Percentiles rank a stretch among this genome's conserved stretches.
Evolutionary conservation across 2,888 invertebrate genomes (phyloP).

Genomic region (Glyphotaelius pellucidus): DNA sequence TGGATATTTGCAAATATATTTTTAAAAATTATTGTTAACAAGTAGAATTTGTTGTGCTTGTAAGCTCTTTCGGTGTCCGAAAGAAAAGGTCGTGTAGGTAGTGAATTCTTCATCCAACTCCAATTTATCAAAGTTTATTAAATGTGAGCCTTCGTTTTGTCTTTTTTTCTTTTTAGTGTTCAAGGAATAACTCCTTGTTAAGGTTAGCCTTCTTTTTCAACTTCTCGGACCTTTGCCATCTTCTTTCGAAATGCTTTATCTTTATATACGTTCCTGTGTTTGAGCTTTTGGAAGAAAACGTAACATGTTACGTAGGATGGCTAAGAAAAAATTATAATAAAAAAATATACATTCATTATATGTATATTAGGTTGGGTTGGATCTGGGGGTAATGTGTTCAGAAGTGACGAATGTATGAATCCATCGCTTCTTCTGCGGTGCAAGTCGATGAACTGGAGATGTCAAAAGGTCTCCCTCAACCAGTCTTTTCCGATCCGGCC

Average conservation of each 20-base stretch:
- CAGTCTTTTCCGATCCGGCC: too few species aligned
- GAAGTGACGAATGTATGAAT: too few species aligned
- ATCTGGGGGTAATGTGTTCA: too few species aligned
- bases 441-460: too few species aligned
- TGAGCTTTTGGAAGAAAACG: too few species aligned
- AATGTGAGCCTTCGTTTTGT: neutral
- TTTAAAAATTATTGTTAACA: neutral
- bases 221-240: neutral
- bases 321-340: too few species aligned
- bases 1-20: neutral
- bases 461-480: too few species aligned
- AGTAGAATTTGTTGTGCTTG: too few species aligned
- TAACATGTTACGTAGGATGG: too few species aligned
- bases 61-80: neutral
- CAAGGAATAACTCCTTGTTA: neutral
- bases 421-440: too few species aligned
- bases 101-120: neutral
- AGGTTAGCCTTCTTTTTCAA: neutral
- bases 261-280: neutral
- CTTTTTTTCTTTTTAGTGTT: neutral
- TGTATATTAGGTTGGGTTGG: too few species aligned
- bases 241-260: neutral
- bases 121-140: neutral
- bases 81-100: neutral
- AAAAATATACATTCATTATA: too few species aligned